Conservation (phyloP, 2,113 vertebrate genomes). For the Ictalurus punctatus region DNA sequence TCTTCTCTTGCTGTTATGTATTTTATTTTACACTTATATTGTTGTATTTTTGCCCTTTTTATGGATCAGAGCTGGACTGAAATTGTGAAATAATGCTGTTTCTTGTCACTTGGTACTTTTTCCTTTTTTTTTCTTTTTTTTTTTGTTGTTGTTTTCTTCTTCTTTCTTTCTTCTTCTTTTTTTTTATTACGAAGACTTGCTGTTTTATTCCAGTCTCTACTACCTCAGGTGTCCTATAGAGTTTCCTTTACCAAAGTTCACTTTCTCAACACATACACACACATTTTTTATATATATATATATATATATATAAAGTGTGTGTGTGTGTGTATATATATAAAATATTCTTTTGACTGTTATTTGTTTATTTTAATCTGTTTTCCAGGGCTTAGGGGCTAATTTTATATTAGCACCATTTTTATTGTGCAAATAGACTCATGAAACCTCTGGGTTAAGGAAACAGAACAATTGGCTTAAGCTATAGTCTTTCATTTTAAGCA, state of each 20-base stretch:
- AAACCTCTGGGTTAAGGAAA: constrained; percentile 85
- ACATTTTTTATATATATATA: constrained; percentile 48
- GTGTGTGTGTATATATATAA: constrained; percentile 46
- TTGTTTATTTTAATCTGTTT: constrained; percentile 73
- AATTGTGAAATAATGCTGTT: constrained; percentile 83
- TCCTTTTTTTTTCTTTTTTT: neutral
- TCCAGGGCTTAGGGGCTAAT: constrained; percentile 90
- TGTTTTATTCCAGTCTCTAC: constrained; percentile 92
- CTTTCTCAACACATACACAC: constrained; percentile 71
- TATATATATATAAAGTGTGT: constrained; percentile 50
- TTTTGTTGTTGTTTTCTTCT: no score
- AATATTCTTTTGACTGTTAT: constrained; percentile 81
- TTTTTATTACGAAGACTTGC: constrained; percentile 83
- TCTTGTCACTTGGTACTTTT: constrained; percentile 87
- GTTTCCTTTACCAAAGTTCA: constrained; percentile 93
- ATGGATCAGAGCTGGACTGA: constrained; percentile 92
- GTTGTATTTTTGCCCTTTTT: constrained; percentile 81
- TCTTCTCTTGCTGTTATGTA: constrained; percentile 66
- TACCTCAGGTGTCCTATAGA: constrained; percentile 95
- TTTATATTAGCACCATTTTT: constrained; percentile 84
- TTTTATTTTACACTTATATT: constrained; percentile 78
- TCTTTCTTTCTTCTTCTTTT: neutral
- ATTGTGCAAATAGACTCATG: constrained; percentile 85
- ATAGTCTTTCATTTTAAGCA: constrained; percentile 89
- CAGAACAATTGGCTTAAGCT: constrained; percentile 80